Evolutionary conservation across 2,113 vertebrate genomes (phyloP).

Genomic region (Nicator chloris): DNA sequence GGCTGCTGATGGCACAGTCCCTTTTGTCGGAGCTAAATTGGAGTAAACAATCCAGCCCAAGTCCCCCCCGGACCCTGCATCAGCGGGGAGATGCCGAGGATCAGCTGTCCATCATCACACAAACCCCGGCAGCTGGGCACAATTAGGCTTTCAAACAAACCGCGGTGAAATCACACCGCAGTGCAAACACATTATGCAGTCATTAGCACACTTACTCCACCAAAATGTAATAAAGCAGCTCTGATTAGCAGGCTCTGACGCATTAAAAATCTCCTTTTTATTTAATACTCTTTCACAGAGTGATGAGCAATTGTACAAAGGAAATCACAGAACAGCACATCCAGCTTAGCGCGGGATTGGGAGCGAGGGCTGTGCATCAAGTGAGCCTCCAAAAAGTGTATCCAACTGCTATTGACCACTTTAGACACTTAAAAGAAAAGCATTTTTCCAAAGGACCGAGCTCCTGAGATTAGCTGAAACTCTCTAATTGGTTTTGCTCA

Average conservation of each 20-base stretch:
- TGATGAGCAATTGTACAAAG: not conserved
- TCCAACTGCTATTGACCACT: not conserved
- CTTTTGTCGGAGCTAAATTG: not conserved
- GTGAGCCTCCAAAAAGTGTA: not conserved
- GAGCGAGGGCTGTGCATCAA: not conserved
- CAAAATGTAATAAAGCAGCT: constrained; percentile 17
- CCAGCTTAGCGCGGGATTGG: not conserved
- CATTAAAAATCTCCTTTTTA: not conserved
- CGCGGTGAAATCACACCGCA: constrained; percentile 20
- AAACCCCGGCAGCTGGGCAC: constrained; percentile 25
- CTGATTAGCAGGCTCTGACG: constrained; percentile 14
- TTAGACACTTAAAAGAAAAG: not conserved
- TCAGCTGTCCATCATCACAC: constrained; percentile 38
- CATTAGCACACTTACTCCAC: constrained; percentile 31
- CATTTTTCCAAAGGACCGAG: not conserved
- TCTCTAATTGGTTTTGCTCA: not conserved
- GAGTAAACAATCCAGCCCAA: not conserved
- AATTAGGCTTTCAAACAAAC: constrained; percentile 29
- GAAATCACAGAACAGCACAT: not conserved
- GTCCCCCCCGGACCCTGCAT: not conserved
- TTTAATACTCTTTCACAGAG: not conserved
- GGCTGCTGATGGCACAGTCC: not conserved
- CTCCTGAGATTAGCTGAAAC: not conserved
- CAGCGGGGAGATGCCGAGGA: not conserved
- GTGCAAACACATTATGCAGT: constrained; percentile 51